Base-by-base conservation (phyloP, 30 jellyfish, hydroid and myxozoan species). In the Aurelia coerulea region DNA sequence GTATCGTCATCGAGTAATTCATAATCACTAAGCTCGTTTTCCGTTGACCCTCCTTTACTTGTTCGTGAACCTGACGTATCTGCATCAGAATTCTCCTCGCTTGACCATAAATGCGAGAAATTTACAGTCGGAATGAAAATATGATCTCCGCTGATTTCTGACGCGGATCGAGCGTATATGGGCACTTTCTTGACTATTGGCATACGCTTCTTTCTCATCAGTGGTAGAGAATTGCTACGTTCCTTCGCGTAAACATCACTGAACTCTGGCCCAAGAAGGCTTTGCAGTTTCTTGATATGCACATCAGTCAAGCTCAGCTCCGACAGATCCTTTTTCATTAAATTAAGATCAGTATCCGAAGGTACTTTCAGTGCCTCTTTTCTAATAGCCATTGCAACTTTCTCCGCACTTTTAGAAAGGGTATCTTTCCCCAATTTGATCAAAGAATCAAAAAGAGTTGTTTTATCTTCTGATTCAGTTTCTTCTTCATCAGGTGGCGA, bases 221-320 rank as follows among this genome's bases (percentile, higher is more conserved):
- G 62, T 4, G 93, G 93, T 72, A 84, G 18, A 2, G 93, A 84
- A 2, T 46, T 73, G 65, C 93, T 73, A 5, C 93, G 71, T 9
- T 84, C 49, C 66, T 54, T 73, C 17, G 60, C 73, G 31, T 84
- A 84, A 52, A 42, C 39, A 13, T 65, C 76, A 33, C 68, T 56
- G 75, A 84, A 84, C 35, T 84, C 93, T 10, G 82, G 81, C 60
- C 93, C 93, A 2, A 84, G 77, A 13, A 84, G 74, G 31, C 66
- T 73, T 41, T 84, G 76, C 5, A 84, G 78, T 41, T 84, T 84
- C 79, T 49, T 56, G 34, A 77, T 66, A 29, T 73, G 87, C 13
- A 51, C 19, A 7, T 49, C 87, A 18, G 82, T 29, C 41, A 84
- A 46, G 34, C 64, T 37, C 18, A 46, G 29, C 59, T 74, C 85